These are phyloP conservation scores for Athene noctua DNA, from an alignment of 2,113 vertebrate species.

Conservation along the genomic window DNA sequence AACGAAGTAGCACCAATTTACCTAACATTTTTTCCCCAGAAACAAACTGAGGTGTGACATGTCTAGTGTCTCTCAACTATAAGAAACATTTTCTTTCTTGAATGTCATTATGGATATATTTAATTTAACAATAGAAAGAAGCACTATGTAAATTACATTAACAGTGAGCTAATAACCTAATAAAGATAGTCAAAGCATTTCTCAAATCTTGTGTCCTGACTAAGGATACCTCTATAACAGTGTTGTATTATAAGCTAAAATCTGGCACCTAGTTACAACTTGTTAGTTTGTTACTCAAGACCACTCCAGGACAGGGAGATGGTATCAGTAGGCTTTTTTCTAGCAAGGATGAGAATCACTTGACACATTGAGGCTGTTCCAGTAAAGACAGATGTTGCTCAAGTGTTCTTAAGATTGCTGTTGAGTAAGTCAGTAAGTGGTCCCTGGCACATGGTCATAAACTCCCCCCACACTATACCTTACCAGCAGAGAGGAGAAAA, in stretches of 20 bases:
- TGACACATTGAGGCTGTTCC: not conserved
- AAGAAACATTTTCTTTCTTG: not conserved
- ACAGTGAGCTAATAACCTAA: not conserved
- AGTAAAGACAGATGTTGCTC: not conserved
- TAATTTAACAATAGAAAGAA: not conserved
- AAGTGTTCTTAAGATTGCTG: not conserved
- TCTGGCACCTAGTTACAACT: not conserved
- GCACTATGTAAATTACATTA: not conserved
- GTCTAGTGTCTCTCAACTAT: not conserved
- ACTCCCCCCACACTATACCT: accelerated
- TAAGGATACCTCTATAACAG: accelerated
- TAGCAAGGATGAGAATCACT: not conserved
- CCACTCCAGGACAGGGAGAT: not conserved
- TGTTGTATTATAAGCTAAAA: not conserved
- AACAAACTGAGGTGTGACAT: not conserved
- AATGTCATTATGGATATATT: not conserved
- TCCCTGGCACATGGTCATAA: not conserved
- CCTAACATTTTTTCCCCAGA: not conserved
- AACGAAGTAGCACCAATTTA: not conserved
- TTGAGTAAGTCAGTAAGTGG: not conserved
- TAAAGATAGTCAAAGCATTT: not conserved
- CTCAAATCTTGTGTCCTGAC: not conserved
- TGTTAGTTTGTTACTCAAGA: not conserved
- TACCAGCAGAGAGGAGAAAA: not conserved
- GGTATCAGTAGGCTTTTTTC: not conserved